These are phyloP conservation scores for Trissolcus brochymenae DNA, from an alignment of 2,888 invertebrate species.

Conservation along the genomic window DNA sequence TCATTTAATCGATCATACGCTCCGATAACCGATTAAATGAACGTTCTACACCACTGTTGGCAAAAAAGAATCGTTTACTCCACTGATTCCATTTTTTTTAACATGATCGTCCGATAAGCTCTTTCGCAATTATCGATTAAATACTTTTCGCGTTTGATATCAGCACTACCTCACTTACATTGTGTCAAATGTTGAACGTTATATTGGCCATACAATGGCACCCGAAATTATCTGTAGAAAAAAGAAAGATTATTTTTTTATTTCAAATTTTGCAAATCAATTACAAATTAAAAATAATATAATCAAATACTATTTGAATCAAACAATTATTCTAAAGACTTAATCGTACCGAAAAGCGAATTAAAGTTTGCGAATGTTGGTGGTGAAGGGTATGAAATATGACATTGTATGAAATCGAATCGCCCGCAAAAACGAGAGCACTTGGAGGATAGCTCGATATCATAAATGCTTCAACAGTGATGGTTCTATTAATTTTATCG, in stretches of 20 bases:
- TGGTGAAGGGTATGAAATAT: not conserved
- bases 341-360: not conserved
- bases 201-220: conserved; percentile 14
- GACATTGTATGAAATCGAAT: conserved; percentile 1
- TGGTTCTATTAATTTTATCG: conserved; percentile 2
- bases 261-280: not conserved
- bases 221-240: not conserved
- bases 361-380: not conserved
- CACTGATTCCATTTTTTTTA: conserved; percentile 3
- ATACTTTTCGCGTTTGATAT: conserved; percentile 6
- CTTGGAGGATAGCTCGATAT: not conserved
- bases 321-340: not conserved
- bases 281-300: not conserved
- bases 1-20: conserved; percentile 12
- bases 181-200: conserved; percentile 6
- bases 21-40: conserved; percentile 18
- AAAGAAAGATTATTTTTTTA: not conserved
- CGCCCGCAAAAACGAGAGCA: not conserved
- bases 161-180: conserved; percentile 10
- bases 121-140: conserved; percentile 8
- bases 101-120: not conserved
- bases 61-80: conserved; percentile 11
- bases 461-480: not conserved
- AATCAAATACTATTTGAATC: not conserved
- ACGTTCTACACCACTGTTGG: not conserved